phyloP scores from a whole-genome alignment of 2,888 invertebrate species.

The Nephrotoma flavescens region DNA sequence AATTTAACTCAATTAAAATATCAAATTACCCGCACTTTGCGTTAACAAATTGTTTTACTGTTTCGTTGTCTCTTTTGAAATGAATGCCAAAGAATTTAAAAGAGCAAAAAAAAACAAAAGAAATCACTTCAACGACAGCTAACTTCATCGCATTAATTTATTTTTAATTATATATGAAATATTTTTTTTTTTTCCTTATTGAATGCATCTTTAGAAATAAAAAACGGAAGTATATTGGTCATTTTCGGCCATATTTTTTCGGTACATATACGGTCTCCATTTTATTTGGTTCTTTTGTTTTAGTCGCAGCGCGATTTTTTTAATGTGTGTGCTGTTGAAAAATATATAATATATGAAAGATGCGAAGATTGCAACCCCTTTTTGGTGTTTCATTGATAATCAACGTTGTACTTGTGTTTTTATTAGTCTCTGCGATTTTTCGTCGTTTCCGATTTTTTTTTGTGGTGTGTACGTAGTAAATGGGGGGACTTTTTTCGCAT shows the following conservation, averaged over 20 bases:
- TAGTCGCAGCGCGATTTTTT: background rate
- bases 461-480: no score
- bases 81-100: background rate
- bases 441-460: background rate
- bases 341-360: background rate
- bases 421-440: background rate
- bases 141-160: background rate
- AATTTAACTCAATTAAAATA: conserved; percentile 2
- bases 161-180: background rate
- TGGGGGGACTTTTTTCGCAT: background rate
- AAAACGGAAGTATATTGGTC: background rate
- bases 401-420: background rate
- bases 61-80: background rate
- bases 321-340: background rate
- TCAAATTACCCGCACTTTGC: background rate
- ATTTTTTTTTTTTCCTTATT: background rate
- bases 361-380: background rate
- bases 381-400: background rate
- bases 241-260: background rate
- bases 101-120: background rate
- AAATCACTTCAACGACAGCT: background rate
- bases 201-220: background rate
- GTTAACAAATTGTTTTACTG: background rate
- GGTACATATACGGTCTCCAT: background rate
- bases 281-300: background rate